These are phyloP conservation scores for Lottia gigantea DNA, from an alignment of 2,888 invertebrate species.

Conservation along the genomic window DNA sequence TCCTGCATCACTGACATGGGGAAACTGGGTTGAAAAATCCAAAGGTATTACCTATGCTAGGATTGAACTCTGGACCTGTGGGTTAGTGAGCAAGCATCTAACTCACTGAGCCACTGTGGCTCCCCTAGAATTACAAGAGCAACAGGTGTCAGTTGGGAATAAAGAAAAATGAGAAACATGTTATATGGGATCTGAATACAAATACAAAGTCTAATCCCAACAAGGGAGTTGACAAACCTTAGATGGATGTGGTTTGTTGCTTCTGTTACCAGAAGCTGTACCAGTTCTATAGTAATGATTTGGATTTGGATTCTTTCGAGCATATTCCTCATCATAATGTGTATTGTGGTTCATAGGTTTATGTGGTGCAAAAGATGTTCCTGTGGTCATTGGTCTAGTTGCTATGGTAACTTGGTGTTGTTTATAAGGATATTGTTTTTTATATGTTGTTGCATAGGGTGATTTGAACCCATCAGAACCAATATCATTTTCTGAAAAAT, in stretches of 20 bases:
- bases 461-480: neutral
- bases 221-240: slow-evolving; percentile 39
- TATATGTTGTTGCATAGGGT: slow-evolving; percentile 53
- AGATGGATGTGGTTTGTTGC: slow-evolving; percentile 59
- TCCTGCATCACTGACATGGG: no score
- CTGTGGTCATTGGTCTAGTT: slow-evolving; percentile 57
- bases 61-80: no score
- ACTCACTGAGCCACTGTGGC: no score
- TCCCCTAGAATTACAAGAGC: no score
- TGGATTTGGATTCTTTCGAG: slow-evolving; percentile 36
- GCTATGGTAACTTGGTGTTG: slow-evolving; percentile 41
- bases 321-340: slow-evolving; percentile 46
- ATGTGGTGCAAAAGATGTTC: slow-evolving; percentile 38
- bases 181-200: no score
- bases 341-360: slow-evolving; percentile 26
- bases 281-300: slow-evolving; percentile 47
- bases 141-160: no score
- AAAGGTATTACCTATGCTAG: no score
- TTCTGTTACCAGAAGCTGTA: slow-evolving; percentile 50
- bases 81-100: no score
- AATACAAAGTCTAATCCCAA: no score
- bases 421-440: slow-evolving; percentile 48
- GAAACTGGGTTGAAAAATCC: no score
- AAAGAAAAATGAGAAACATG: no score
- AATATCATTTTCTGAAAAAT: no score